Conservation (phyloP, 1,140 invertebrate species). For the Cardiocondyla obscurior region DNA sequence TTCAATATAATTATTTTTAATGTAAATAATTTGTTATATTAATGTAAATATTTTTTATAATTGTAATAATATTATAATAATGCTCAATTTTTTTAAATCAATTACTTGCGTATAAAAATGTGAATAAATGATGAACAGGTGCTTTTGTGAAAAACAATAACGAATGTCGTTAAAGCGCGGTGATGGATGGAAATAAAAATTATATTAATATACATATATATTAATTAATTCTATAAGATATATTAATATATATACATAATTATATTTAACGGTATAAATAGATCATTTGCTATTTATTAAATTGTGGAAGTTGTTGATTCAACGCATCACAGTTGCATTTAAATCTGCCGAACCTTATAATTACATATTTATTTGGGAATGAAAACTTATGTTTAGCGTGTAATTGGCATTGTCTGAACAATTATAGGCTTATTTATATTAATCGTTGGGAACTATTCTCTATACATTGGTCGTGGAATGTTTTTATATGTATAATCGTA, state of each 20-base stretch:
- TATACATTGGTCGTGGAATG: slow-evolving; percentile 25
- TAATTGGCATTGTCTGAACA: neutral
- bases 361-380: slow-evolving; percentile 21
- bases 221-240: no score
- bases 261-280: slow-evolving; percentile 20
- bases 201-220: no score
- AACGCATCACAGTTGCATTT: slow-evolving; percentile 32
- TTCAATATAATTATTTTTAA: neutral
- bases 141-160: slow-evolving; percentile 11
- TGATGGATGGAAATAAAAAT: slow-evolving; percentile 1
- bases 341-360: slow-evolving; percentile 1
- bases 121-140: slow-evolving; percentile 13
- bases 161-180: neutral
- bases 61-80: neutral
- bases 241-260: no score
- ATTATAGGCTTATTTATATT: slow-evolving; percentile 4
- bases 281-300: slow-evolving; percentile 25
- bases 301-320: slow-evolving; percentile 13
- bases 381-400: slow-evolving; percentile 14
- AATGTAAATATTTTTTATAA: slow-evolving; percentile 9
- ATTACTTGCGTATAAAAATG: neutral
- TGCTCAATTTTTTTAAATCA: slow-evolving; percentile 14
- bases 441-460: slow-evolving; percentile 14
- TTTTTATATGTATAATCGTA: slow-evolving; percentile 18
- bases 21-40: neutral